Evolutionary conservation across 1,140 invertebrate genomes (phyloP).

Genomic region (Eufriesea mexicana): DNA sequence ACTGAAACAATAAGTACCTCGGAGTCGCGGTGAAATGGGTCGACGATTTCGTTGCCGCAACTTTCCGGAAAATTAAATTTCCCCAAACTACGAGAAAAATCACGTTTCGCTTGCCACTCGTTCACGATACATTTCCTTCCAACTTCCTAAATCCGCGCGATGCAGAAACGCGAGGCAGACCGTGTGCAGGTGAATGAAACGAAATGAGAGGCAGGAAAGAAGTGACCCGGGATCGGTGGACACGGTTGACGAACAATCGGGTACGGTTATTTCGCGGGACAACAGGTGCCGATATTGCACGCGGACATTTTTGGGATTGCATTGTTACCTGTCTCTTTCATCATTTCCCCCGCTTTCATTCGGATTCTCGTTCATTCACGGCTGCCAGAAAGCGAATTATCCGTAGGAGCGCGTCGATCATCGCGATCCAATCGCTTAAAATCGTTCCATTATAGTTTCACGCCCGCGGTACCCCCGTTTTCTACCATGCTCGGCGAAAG

Average conservation of each 20-base stretch:
- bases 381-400: conserved; percentile 21
- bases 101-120: not conserved
- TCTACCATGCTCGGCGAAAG: not conserved
- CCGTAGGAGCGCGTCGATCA: not conserved
- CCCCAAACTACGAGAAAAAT: not conserved
- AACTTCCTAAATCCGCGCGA: not conserved
- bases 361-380: not conserved
- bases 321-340: conserved; percentile 13
- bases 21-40: not conserved
- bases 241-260: conserved; percentile 14
- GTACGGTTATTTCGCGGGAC: conserved; percentile 25
- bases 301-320: conserved; percentile 28
- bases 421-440: not conserved
- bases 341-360: not conserved
- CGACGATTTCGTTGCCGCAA: not conserved
- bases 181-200: not conserved
- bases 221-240: not conserved
- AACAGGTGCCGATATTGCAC: conserved; percentile 46
- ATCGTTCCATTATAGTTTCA: not conserved
- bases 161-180: not conserved
- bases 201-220: not conserved
- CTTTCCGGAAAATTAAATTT: not conserved
- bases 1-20: not conserved
- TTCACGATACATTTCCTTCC: not conserved
- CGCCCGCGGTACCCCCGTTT: not conserved